phyloP scores from a whole-genome alignment of 1,140 invertebrate genomes.

The Musca vetustissima region DNA sequence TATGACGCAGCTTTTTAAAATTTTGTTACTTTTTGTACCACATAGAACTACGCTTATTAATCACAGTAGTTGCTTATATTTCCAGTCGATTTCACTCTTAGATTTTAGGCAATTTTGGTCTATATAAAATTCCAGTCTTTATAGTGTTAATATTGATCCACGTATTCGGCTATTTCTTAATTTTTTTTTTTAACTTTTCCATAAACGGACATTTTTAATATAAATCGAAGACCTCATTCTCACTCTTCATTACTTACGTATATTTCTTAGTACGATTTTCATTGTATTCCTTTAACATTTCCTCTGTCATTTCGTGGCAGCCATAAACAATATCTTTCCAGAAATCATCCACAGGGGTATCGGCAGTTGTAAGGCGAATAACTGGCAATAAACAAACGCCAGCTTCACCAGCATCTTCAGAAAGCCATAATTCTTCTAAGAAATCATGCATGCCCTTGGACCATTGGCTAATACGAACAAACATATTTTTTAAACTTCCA shows the following conservation, averaged over 20 bases:
- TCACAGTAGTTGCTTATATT: too few species aligned
- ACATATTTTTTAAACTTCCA: neutral
- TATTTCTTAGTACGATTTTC: slow-evolving; percentile 57
- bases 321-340: slow-evolving; percentile 66
- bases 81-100: too few species aligned
- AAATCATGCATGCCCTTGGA: slow-evolving; percentile 63
- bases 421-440: slow-evolving; percentile 65
- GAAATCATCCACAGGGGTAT: slow-evolving; percentile 36
- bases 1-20: too few species aligned
- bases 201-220: too few species aligned
- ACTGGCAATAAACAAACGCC: slow-evolving; percentile 65
- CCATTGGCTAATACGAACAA: slow-evolving; percentile 61
- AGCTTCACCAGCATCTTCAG: slow-evolving; percentile 59
- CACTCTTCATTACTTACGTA: slow-evolving; percentile 53
- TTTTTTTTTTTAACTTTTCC: too few species aligned
- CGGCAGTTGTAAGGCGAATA: slow-evolving; percentile 56
- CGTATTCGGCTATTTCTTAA: too few species aligned
- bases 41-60: too few species aligned
- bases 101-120: too few species aligned
- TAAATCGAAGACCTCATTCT: slow-evolving; percentile 34
- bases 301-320: slow-evolving; percentile 55
- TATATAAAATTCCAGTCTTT: too few species aligned
- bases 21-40: too few species aligned
- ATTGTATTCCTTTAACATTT: slow-evolving; percentile 59
- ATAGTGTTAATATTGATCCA: too few species aligned